Base-by-base conservation (phyloP, 2,797 vertebrate genomes). In the Pteronotus mesoamericanus region DNA sequence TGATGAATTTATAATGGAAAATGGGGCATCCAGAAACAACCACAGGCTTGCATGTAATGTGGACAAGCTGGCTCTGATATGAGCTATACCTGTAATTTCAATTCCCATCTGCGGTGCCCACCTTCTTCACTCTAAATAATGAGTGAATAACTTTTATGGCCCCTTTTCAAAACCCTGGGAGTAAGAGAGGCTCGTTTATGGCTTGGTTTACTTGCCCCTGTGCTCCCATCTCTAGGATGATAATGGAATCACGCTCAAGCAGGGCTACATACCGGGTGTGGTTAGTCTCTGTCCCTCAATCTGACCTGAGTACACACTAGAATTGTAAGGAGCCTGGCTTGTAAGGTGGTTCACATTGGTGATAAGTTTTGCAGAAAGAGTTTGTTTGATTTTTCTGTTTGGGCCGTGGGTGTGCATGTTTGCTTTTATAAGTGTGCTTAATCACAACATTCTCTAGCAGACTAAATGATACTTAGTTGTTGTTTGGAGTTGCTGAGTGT, bases 81-180 rank as follows among this genome's bases (percentile, higher is more conserved):
- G 68, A 97, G 91, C 80, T 94, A 0, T 95, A 68, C 91, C 75
- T 96, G 7, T 94, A 95, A 89, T 96, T 97, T 97, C 90, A 88
- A 1, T 97, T 98, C 86, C 75, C 93, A 71, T 94, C 78, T 90
- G 94, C 97, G 68, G 16, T 95, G 39, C 77, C 80, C 18, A 0
- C 72, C 88, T 97, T 94, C 75, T 77, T 91, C 85, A 86, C 14
- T 96, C 34, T 97, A 94, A 98, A 96, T 97, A 96, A 96, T 96
- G 90, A 96, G 84, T 32, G 61, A 7, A 19, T 4, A 2, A 2
- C 29, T 96, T 98, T 95, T 89, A 86, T 4, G 0, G 89, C 48
- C 18, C 34, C 14, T 91, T 55, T 95, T 80, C 83, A 89, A 66
- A 72, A 53, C 11, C 22, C 6, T 12, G 1, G 74, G 90, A 69